A percentile compares a stretch with the other conserved stretches of the same genome.
These are phyloP conservation scores for Phoenicopterus ruber DNA, from an alignment of 2,113 vertebrate species.

Conservation along the genomic window DNA sequence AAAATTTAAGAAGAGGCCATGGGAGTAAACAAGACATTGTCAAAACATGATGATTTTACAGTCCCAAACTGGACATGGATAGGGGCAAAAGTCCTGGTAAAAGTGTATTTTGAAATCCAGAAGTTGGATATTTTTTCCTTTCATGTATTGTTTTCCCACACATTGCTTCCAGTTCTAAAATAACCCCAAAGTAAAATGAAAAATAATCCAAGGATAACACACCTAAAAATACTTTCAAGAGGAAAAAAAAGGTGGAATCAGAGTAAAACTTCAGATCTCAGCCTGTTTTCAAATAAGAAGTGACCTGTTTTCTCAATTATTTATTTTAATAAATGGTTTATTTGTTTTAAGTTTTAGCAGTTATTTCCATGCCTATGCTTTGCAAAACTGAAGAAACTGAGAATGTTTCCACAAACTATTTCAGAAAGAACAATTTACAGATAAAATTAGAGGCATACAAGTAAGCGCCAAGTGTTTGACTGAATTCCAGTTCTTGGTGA, in stretches of 20 bases:
- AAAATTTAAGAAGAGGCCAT: not conserved
- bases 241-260: not conserved
- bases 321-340: constrained; percentile 18
- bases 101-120: not conserved
- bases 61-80: accelerated
- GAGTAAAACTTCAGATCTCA: not conserved
- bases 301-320: not conserved
- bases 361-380: constrained; percentile 29
- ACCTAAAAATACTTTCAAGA: constrained; percentile 47
- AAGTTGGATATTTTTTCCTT: not conserved
- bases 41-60: not conserved
- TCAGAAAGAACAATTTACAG: constrained; percentile 66
- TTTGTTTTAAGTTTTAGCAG: constrained; percentile 39
- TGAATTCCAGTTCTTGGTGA: constrained; percentile 74
- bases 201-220: constrained; percentile 69
- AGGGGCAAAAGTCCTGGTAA: not conserved
- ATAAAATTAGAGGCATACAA: constrained; percentile 61
- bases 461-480: constrained; percentile 73
- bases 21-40: not conserved
- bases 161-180: constrained; percentile 70
- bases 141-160: constrained; percentile 66
- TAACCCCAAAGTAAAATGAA: constrained; percentile 58
- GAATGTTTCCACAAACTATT: constrained; percentile 60
- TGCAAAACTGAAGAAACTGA: constrained; percentile 35
- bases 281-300: constrained; percentile 1